Evolutionary conservation across 2,888 invertebrate genomes (phyloP), one percentile per base, ranked within the genome.

Genomic region (Phasia obesa): DNA sequence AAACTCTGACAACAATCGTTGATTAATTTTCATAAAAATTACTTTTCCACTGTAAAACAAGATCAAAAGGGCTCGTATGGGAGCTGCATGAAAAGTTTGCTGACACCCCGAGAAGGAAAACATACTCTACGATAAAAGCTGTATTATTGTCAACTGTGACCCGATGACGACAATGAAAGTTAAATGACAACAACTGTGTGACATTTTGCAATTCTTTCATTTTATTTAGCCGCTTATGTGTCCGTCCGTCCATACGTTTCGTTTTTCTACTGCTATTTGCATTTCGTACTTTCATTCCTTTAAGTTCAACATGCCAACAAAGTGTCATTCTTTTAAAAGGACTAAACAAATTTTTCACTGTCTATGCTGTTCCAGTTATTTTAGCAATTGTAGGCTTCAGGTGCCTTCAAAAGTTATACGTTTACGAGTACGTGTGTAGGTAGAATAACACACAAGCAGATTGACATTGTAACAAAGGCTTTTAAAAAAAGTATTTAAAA

Each of bases 271-370:
- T n/a, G n/a, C n/a, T n/a, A 21, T 76, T 70, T 51, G 27, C 19
- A 67, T 57, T 65, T 55, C 64, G 59, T 51, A 47, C 47, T 59
- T 65, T 62, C 65, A 67, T 69, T 77, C 73, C 53, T 38, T 42
- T 47, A 42, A 75, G 59, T 67, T 75, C 65, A 71, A 79, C 79
- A 60, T 75, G 83, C 79, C 83, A 75, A 79, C 75, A 83, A 79
- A 75, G 53, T 83, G 79, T 83, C 79, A 71, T 75, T 83, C 75
- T 70, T 71, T 53, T 13, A 67, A 75, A 79, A 38, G 47, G 75
- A 75, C 79, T 79, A 75, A 83, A 79, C 75, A 79, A 83, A 83
- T 83, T 79, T 67, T 80, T 83, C 79, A 76, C 79, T 83, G 83
- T 83, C 83, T 76, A 15, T 53, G 70, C 53, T 59, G 65, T 19